Conservation (phyloP, 2,113 vertebrate genomes). For the Rhinolophus sinicus region DNA sequence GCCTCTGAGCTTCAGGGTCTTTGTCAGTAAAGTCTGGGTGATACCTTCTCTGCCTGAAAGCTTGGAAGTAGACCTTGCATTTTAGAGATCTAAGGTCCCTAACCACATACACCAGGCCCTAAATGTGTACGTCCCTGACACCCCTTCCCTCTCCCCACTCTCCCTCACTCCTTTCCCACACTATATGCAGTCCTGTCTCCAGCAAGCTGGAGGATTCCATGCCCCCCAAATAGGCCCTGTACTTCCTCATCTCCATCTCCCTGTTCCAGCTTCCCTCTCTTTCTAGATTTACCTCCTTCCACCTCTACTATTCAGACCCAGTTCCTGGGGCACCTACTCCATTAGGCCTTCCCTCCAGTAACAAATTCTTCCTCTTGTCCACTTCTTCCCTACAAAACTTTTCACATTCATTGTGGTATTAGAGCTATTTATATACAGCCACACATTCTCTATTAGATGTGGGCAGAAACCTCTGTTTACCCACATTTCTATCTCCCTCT, state of each 20-base stretch:
- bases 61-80: neutral
- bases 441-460: neutral
- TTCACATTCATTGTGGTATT: neutral
- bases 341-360: neutral
- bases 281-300: neutral
- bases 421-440: neutral
- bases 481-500: neutral
- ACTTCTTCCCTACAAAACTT: neutral
- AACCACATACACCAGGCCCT: neutral
- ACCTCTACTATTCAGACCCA: neutral
- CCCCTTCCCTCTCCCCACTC: accelerated
- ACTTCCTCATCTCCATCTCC: neutral
- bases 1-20: neutral
- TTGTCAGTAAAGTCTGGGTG: neutral
- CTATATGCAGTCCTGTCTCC: neutral
- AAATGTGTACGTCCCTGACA: neutral
- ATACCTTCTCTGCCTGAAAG: neutral
- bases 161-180: neutral
- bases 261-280: neutral
- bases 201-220: too few relatives aligned
- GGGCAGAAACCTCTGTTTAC: neutral
- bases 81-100: neutral
- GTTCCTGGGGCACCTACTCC: neutral
- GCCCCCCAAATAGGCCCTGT: neutral
- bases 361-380: neutral